phyloP scores from a whole-genome alignment of 2,113 vertebrate genomes.

The Ammodytes dubius region DNA sequence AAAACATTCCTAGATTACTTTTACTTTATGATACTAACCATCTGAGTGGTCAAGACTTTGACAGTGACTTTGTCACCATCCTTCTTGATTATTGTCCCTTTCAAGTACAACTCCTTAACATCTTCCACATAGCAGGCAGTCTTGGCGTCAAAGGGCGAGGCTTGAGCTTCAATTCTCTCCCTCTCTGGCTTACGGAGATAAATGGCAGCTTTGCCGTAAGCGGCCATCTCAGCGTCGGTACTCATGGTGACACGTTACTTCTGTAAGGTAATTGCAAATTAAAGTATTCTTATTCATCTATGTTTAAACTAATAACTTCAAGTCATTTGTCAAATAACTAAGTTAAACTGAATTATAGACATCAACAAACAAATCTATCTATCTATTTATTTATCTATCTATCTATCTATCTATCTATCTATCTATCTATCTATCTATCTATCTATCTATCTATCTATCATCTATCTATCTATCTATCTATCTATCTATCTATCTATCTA shows the following conservation, averaged over 20 bases:
- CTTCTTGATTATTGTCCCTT: constrained; percentile 65
- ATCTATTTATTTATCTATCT: too few relatives aligned
- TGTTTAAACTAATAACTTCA: not conserved
- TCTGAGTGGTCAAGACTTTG: constrained; percentile 47
- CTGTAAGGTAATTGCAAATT: constrained; percentile 30
- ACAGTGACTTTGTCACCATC: constrained; percentile 68
- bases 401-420: too few relatives aligned
- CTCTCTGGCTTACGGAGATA: constrained; percentile 77
- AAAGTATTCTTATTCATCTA: not conserved
- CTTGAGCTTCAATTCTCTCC: constrained; percentile 77
- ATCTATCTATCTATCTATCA: too few relatives aligned
- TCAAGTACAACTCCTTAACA: constrained; percentile 69
- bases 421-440: too few relatives aligned
- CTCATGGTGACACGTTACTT: constrained; percentile 59
- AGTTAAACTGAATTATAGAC: not conserved
- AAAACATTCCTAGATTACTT: not conserved
- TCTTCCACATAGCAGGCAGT: constrained; percentile 67
- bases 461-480: too few relatives aligned
- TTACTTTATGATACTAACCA: constrained; percentile 53
- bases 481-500: too few relatives aligned
- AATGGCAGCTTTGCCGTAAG: constrained; percentile 74
- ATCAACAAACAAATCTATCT: too few relatives aligned
- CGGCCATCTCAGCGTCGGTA: constrained; percentile 74
- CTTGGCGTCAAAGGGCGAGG: constrained; percentile 73
- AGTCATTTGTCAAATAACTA: not conserved